A percentile compares a stretch with the other conserved stretches of the same genome.
Conservation (phyloP, 2,888 invertebrate species). For the Platycheirus albimanus region DNA sequence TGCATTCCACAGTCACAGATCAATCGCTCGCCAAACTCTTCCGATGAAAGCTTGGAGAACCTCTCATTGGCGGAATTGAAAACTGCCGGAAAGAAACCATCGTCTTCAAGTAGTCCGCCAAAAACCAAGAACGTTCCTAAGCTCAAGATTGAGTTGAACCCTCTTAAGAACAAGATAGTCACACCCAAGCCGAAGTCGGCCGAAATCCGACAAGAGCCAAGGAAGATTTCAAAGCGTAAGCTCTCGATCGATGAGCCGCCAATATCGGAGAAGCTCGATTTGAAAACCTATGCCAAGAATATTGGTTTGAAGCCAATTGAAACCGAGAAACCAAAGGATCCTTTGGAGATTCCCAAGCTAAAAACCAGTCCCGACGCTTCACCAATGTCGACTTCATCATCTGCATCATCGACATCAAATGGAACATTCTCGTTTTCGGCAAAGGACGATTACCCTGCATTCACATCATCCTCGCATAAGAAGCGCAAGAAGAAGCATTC, state of each 20-base stretch:
- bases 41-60: slow-evolving; percentile 79
- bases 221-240: slow-evolving; percentile 76
- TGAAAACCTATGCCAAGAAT: slow-evolving; percentile 81
- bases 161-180: slow-evolving; percentile 79
- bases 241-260: slow-evolving; percentile 77
- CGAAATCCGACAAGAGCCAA: slow-evolving; percentile 76
- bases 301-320: slow-evolving; percentile 82
- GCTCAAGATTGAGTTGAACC: slow-evolving; percentile 80
- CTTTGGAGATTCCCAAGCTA: slow-evolving; percentile 69
- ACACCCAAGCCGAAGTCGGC: slow-evolving; percentile 78
- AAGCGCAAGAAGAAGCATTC: slow-evolving; percentile 85
- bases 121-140: slow-evolving; percentile 79
- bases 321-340: slow-evolving; percentile 58
- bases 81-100: slow-evolving; percentile 79
- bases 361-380: slow-evolving; percentile 80
- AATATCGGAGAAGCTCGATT: slow-evolving; percentile 77
- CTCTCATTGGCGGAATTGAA: slow-evolving; percentile 79
- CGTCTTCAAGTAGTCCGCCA: slow-evolving; percentile 22
- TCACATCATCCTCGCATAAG: slow-evolving; percentile 81
- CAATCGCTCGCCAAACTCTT: slow-evolving; percentile 76
- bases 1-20: slow-evolving; percentile 81
- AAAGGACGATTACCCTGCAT: slow-evolving; percentile 48
- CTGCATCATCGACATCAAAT: slow-evolving; percentile 78
- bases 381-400: slow-evolving; percentile 80
- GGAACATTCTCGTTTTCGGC: slow-evolving; percentile 75